phyloP scores from a whole-genome alignment of 2,113 vertebrate genomes.

The Oxyura jamaicensis region DNA sequence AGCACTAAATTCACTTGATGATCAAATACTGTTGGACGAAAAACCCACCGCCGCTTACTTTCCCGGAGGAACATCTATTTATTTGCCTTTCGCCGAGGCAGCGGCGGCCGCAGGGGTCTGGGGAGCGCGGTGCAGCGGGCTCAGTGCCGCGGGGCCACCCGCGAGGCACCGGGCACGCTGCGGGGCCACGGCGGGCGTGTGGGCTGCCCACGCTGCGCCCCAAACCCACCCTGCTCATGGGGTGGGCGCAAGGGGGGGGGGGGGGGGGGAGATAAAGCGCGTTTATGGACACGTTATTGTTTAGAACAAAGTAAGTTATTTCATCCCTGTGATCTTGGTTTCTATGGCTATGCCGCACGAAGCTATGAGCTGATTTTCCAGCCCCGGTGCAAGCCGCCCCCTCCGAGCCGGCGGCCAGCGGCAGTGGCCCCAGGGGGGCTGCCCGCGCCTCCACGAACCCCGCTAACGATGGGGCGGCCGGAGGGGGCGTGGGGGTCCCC shows the following conservation, averaged over 20 bases:
- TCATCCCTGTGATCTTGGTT: conserved; percentile 2
- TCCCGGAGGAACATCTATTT: background rate
- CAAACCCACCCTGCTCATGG: no score
- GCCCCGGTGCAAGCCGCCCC: background rate
- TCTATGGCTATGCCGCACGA: conserved; percentile 17
- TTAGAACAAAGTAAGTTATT: conserved; percentile 51
- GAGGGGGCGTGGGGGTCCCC: no score
- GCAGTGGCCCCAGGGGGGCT: background rate
- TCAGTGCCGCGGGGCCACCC: background rate
- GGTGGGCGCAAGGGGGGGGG: background rate
- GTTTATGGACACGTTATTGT: conserved; percentile 41
- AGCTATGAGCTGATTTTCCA: background rate
- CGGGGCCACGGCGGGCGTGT: background rate
- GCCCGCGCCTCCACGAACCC: background rate
- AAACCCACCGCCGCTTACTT: background rate
- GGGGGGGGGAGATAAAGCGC: background rate
- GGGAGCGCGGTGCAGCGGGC: background rate
- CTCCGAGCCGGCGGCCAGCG: background rate
- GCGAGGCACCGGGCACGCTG: background rate
- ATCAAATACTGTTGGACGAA: background rate
- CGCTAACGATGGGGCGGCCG: no score
- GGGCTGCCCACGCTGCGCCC: background rate
- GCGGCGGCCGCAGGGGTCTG: background rate
- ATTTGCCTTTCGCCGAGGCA: background rate
- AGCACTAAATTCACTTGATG: background rate